These are phyloP conservation scores for Myotis planiceps DNA, from an alignment of 2,797 vertebrate species.

Conservation along the genomic window DNA sequence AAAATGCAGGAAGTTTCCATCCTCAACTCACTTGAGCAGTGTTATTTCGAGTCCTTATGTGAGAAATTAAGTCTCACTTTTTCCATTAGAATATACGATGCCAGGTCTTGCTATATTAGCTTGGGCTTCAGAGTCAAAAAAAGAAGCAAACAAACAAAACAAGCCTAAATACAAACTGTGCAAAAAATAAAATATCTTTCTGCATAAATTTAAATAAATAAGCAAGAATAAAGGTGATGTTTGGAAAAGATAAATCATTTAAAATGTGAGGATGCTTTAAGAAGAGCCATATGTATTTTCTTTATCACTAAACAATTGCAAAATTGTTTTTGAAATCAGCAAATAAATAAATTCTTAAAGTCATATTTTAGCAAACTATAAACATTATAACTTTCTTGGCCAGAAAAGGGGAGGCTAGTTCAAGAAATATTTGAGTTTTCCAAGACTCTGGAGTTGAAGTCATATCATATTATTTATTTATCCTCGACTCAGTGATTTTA, in stretches of 20 bases:
- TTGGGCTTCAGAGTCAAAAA: background rate
- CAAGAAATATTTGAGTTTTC: background rate
- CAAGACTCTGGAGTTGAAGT: background rate
- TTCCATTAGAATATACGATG: background rate
- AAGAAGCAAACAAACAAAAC: background rate
- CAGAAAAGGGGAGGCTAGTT: background rate
- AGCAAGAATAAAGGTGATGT: background rate
- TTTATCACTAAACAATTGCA: background rate
- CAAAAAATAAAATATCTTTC: background rate
- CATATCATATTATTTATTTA: background rate
- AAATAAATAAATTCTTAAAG: background rate
- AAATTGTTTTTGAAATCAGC: background rate
- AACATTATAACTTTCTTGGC: background rate
- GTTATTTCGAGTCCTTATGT: background rate
- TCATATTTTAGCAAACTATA: background rate
- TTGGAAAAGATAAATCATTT: background rate
- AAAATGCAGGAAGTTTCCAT: fast-evolving
- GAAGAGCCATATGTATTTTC: background rate
- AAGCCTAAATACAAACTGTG: background rate
- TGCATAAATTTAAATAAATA: background rate
- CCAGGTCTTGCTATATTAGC: background rate
- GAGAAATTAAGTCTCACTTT: background rate
- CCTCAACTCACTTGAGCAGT: background rate
- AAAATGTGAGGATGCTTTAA: background rate
- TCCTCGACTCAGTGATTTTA: background rate